A percentile compares a stretch with the other conserved stretches of the same genome.
Evolutionary conservation across 2,888 invertebrate genomes (phyloP).

Genomic region (Tetheella fluctuosa): DNA sequence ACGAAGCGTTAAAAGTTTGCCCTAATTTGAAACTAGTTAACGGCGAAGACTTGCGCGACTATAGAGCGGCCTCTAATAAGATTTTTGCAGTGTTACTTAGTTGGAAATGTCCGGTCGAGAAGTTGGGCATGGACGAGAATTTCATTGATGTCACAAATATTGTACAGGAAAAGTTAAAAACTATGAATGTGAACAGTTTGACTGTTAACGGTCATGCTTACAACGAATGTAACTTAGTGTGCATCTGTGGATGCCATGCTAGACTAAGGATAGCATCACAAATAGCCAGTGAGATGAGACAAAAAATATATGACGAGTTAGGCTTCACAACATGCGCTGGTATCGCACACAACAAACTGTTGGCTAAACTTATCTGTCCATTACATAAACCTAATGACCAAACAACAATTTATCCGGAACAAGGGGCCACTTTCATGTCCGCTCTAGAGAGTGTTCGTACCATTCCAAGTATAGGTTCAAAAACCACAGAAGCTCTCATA

Average conservation of each 20-base stretch:
- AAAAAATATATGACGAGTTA: constrained; percentile 86
- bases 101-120: constrained; percentile 90
- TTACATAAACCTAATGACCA: constrained; percentile 93
- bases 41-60: constrained; percentile 93
- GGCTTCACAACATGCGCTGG: constrained; percentile 93
- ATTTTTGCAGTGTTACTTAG: constrained; percentile 88
- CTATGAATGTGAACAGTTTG: constrained; percentile 51
- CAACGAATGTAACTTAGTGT: constrained; percentile 82
- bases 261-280: constrained; percentile 88
- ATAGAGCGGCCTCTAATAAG: constrained; percentile 90
- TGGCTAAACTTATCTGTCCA: constrained; percentile 90
- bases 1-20: constrained; percentile 90
- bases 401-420: constrained; percentile 89
- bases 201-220: constrained; percentile 84
- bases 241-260: constrained; percentile 89
- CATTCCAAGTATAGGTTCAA: constrained; percentile 91
- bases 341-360: constrained; percentile 91
- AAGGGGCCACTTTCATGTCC: constrained; percentile 86
- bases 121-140: constrained; percentile 94
- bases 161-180: constrained; percentile 82
- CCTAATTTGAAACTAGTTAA: constrained; percentile 90
- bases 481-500: constrained; percentile 86
- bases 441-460: constrained; percentile 85
- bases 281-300: constrained; percentile 90
- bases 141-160: constrained; percentile 91